A percentile compares a stretch with the other conserved stretches of the same genome.
Evolutionary conservation across 2,888 invertebrate species (phyloP).

Genomic region (Melieria crassipennis): DNA sequence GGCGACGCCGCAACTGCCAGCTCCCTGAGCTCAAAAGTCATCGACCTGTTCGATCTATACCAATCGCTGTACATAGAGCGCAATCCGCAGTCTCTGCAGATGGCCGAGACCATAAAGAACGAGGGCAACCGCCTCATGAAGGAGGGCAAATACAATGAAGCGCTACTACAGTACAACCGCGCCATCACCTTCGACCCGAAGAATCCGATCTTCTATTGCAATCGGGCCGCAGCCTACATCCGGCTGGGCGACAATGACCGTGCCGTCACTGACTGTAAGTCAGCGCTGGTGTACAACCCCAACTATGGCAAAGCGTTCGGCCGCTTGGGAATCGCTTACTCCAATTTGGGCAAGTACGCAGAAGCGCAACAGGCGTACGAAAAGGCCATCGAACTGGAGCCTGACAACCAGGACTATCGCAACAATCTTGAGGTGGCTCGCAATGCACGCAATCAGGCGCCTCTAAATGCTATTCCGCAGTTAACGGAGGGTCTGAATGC

Average conservation of each 20-base stretch:
- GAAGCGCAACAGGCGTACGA: slow-evolving; percentile 88
- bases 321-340: slow-evolving; percentile 85
- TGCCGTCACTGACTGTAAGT: slow-evolving; percentile 90
- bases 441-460: slow-evolving; percentile 51
- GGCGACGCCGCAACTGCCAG: slow-evolving; percentile 15
- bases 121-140: slow-evolving; percentile 93
- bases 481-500: slow-evolving; percentile 55
- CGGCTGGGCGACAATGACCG: slow-evolving; percentile 84
- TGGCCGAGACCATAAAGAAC: slow-evolving; percentile 87
- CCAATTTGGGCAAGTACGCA: slow-evolving; percentile 81
- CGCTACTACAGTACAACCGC: slow-evolving; percentile 82
- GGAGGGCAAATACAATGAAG: slow-evolving; percentile 80
- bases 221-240: slow-evolving; percentile 95
- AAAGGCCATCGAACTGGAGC: slow-evolving; percentile 90
- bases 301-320: slow-evolving; percentile 96
- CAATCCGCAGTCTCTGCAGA: slow-evolving; percentile 69
- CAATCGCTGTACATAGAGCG: slow-evolving; percentile 64
- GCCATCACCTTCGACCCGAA: slow-evolving; percentile 87
- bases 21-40: slow-evolving; percentile 12
- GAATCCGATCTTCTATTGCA: slow-evolving; percentile 96
- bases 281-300: slow-evolving; percentile 88
- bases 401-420: slow-evolving; percentile 89
- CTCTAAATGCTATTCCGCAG: slow-evolving; percentile 46
- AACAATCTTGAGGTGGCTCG: slow-evolving; percentile 87
- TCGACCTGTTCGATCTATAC: slow-evolving; percentile 67